phyloP scores from a whole-genome alignment of 1,140 invertebrate genomes.

The Drosophila funebris region DNA sequence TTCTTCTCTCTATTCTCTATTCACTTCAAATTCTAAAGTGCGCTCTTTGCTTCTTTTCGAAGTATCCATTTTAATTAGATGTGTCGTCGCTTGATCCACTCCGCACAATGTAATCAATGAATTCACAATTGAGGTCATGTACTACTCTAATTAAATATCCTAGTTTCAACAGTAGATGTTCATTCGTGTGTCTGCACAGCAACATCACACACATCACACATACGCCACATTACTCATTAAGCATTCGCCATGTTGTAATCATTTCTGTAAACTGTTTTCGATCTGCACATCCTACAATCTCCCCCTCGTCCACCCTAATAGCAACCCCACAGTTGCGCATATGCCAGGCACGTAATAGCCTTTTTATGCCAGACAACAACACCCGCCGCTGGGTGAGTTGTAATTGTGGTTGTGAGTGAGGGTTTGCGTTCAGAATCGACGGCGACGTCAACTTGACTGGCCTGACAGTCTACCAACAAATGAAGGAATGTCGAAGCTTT shows the following conservation, averaged over 20 bases:
- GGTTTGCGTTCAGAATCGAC: conserved; percentile 7
- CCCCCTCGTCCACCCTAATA: neutral
- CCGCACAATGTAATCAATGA: conserved; percentile 26
- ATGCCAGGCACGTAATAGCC: conserved; percentile 53
- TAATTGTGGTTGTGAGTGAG: conserved; percentile 20
- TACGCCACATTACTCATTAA: conserved; percentile 74
- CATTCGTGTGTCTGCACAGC: conserved; percentile 20
- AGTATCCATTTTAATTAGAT: neutral
- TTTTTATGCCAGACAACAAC: no score
- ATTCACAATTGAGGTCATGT: conserved; percentile 30
- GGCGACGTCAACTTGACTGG: conserved; percentile 58
- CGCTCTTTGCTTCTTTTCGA: neutral
- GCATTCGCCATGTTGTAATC: conserved; percentile 71
- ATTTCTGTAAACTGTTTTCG: conserved; percentile 80
- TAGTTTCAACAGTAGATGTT: neutral
- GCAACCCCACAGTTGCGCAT: neutral
- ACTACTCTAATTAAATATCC: conserved; percentile 15
- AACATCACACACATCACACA: conserved; percentile 54
- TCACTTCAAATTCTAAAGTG: neutral
- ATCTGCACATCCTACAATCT: conserved; percentile 49
- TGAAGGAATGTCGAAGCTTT: conserved; percentile 40
- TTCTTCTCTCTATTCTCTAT: no score
- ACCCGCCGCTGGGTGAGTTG: neutral
- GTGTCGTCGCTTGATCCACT: neutral
- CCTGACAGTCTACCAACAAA: conserved; percentile 68